Percentiles rank a stretch among this genome's conserved stretches.
Conservation (phyloP, 2,797 vertebrate species). For the Lates japonicus region DNA sequence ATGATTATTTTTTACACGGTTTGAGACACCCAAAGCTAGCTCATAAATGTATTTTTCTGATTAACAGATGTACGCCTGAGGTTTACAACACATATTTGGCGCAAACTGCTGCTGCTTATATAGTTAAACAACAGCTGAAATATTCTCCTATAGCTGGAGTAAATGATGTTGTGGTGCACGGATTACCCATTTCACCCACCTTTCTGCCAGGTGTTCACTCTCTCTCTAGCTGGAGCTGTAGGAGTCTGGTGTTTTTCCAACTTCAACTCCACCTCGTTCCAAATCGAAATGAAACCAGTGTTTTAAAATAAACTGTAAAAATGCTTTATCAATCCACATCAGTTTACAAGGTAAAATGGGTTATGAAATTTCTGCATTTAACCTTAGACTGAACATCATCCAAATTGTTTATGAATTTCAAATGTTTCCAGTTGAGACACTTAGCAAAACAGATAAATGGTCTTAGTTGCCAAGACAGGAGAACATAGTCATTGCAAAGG, state of each 20-base stretch:
- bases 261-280: constrained; percentile 43
- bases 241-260: constrained; percentile 43
- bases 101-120: not conserved
- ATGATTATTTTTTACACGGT: not conserved
- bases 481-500: not conserved
- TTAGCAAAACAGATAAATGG: constrained; percentile 44
- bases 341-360: not conserved
- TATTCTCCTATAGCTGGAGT: not conserved
- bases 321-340: rapidly evolving
- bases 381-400: constrained; percentile 75
- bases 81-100: not conserved
- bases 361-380: not conserved
- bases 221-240: constrained; percentile 81
- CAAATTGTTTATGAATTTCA: constrained; percentile 70
- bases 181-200: constrained; percentile 64
- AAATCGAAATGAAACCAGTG: constrained; percentile 52
- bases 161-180: not conserved
- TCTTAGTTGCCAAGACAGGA: not conserved
- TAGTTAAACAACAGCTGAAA: not conserved
- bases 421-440: constrained; percentile 82
- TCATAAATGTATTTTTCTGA: not conserved
- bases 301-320: too few relatives aligned
- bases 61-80: not conserved
- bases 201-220: constrained; percentile 77
- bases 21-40: not conserved